phyloP scores from a whole-genome alignment of 2,113 vertebrate species.

The Sakesphorus luctuosus region DNA sequence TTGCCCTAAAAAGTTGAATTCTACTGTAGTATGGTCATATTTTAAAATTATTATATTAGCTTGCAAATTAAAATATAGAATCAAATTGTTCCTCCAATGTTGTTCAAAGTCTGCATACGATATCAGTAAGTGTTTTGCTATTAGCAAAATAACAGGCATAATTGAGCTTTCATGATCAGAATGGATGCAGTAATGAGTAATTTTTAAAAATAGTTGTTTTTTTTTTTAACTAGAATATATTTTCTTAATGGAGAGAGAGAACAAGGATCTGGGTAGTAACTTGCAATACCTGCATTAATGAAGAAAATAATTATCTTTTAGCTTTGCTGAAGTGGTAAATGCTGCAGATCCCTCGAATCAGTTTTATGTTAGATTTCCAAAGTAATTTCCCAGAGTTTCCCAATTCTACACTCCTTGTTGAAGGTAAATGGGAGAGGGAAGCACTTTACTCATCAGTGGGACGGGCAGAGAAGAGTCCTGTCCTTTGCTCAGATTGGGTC shows the following conservation, averaged over 20 bases:
- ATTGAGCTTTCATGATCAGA: not conserved
- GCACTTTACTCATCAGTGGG: not conserved
- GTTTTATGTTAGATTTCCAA: not conserved
- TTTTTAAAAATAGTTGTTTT: not conserved
- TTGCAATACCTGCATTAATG: not conserved
- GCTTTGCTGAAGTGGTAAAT: not conserved
- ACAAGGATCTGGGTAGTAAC: not conserved
- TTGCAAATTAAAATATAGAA: slow-evolving; percentile 2
- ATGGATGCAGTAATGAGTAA: not conserved
- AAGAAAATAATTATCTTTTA: not conserved
- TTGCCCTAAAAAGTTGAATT: not conserved
- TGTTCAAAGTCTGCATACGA: not conserved
- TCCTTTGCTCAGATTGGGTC: not conserved
- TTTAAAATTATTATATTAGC: not conserved
- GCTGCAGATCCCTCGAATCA: not conserved
- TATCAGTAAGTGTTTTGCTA: not conserved
- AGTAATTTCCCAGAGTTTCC: not conserved
- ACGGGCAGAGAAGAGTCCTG: not conserved
- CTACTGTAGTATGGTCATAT: not conserved
- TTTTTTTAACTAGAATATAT: not conserved
- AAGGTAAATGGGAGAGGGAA: not conserved
- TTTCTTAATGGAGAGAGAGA: not conserved
- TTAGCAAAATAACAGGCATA: not conserved
- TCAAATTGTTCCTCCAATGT: not conserved
- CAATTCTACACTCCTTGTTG: not conserved